Conservation (phyloP, 2,113 vertebrate species). For the Crocuta crocuta region DNA sequence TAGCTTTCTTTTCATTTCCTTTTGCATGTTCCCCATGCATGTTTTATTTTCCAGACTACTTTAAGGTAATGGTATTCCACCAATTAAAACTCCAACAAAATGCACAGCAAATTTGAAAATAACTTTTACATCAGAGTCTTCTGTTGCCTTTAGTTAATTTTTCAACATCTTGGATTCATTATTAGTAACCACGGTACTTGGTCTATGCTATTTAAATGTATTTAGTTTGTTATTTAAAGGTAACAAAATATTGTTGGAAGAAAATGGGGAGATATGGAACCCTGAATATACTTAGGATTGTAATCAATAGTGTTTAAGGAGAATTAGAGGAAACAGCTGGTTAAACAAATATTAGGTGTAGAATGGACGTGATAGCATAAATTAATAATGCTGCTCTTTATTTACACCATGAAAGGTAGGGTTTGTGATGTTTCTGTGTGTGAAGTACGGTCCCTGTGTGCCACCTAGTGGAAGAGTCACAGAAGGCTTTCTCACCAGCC, state of each 20-base stretch:
- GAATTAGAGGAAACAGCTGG: conserved; percentile 91
- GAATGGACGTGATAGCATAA: conserved; percentile 87
- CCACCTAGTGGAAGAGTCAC: conserved; percentile 86
- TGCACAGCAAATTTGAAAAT: conserved; percentile 52
- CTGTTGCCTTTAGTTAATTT: conserved; percentile 84
- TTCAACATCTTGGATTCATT: conserved; percentile 84
- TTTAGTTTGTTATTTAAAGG: conserved; percentile 85
- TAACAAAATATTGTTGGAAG: conserved; percentile 87
- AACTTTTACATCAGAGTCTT: conserved; percentile 77
- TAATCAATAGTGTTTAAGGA: conserved; percentile 88
- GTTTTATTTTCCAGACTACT: conserved; percentile 67
- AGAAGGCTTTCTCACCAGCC: neutral
- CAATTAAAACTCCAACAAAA: conserved; percentile 72
- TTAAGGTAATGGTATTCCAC: conserved; percentile 44
- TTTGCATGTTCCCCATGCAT: conserved; percentile 41
- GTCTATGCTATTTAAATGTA: conserved; percentile 83
- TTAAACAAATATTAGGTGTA: conserved; percentile 91
- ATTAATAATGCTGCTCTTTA: conserved; percentile 93
- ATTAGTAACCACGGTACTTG: conserved; percentile 79
- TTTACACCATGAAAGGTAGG: conserved; percentile 88
- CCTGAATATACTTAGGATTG: conserved; percentile 84
- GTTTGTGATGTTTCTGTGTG: conserved; percentile 80
- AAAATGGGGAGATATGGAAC: conserved; percentile 43
- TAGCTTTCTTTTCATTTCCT: conserved; percentile 65
- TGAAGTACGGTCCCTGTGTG: conserved; percentile 79